Evolutionary conservation across 2,888 invertebrate species (phyloP).

Genomic region (Cosmia trapezina): DNA sequence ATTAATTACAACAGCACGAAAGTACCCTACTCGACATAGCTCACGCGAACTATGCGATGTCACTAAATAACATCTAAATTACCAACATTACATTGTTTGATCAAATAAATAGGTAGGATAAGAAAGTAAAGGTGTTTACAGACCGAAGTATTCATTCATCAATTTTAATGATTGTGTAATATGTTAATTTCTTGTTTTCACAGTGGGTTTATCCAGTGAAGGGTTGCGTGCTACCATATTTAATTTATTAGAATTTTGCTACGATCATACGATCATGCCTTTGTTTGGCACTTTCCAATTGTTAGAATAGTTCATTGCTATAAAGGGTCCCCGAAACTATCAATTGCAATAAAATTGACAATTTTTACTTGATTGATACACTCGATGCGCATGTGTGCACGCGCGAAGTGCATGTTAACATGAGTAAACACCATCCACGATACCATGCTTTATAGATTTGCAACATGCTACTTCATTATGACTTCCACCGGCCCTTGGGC

Average conservation of each 20-base stretch:
- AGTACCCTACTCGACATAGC: neutral
- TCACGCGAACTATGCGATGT: slow-evolving; percentile 45
- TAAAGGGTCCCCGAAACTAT: neutral
- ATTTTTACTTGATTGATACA: too few species aligned
- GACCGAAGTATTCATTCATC: slow-evolving; percentile 27
- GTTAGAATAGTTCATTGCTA: neutral
- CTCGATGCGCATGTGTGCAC: too few species aligned
- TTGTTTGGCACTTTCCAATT: slow-evolving; percentile 28
- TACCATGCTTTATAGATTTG: neutral
- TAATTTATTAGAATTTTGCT: neutral
- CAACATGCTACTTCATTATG: neutral
- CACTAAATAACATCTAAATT: slow-evolving; percentile 33
- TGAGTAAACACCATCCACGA: neutral
- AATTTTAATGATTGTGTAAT: slow-evolving; percentile 16
- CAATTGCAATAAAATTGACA: too few species aligned
- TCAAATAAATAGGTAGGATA: slow-evolving; percentile 18
- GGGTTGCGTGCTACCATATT: slow-evolving; percentile 34
- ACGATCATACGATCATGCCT: neutral
- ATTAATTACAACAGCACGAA: slow-evolving; percentile 17
- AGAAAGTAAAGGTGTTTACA: slow-evolving; percentile 9
- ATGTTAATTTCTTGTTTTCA: slow-evolving; percentile 36
- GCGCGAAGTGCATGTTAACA: neutral
- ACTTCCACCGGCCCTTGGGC: neutral
- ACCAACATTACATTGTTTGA: slow-evolving; percentile 23
- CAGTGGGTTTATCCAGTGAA: slow-evolving; percentile 28